Conservation (phyloP, 2,113 vertebrate species). For the Pseudonaja textilis region DNA sequence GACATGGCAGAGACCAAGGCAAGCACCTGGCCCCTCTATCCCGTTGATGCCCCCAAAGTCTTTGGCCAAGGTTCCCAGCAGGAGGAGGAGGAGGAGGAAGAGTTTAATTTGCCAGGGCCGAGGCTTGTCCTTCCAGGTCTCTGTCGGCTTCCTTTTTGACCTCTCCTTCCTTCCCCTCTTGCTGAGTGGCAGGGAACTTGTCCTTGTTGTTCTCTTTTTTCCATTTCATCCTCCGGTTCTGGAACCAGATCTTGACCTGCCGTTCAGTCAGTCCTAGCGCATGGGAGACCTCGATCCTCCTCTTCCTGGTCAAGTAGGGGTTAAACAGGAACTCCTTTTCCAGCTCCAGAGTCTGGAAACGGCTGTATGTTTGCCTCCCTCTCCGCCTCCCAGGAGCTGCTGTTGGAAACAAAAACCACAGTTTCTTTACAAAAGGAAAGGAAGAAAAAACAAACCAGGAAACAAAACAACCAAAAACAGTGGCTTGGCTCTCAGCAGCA, state of each 20-base stretch:
- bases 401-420: constrained; percentile 69
- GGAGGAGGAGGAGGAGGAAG: constrained; percentile 3
- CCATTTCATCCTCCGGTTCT: constrained; percentile 70
- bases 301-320: constrained; percentile 84
- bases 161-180: constrained; percentile 73
- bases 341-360: constrained; percentile 84
- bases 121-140: constrained; percentile 67
- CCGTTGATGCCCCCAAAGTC: constrained; percentile 40
- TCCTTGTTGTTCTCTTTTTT: constrained; percentile 77
- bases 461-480: neutral
- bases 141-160: constrained; percentile 72
- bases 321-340: constrained; percentile 87
- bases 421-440: constrained; percentile 36
- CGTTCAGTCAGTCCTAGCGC: constrained; percentile 81
- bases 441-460: neutral
- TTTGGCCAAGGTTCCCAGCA: constrained; percentile 35
- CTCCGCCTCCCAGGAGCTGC: constrained; percentile 82
- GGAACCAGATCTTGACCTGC: constrained; percentile 86
- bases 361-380: constrained; percentile 85
- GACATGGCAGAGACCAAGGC: neutral
- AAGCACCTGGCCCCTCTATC: neutral
- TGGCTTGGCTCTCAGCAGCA: neutral
- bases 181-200: constrained; percentile 78
- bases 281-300: constrained; percentile 85
- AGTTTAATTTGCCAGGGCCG: constrained; percentile 66